These are phyloP conservation scores for Hypomesus transpacificus DNA, from an alignment of 2,113 vertebrate genomes.

Conservation along the genomic window DNA sequence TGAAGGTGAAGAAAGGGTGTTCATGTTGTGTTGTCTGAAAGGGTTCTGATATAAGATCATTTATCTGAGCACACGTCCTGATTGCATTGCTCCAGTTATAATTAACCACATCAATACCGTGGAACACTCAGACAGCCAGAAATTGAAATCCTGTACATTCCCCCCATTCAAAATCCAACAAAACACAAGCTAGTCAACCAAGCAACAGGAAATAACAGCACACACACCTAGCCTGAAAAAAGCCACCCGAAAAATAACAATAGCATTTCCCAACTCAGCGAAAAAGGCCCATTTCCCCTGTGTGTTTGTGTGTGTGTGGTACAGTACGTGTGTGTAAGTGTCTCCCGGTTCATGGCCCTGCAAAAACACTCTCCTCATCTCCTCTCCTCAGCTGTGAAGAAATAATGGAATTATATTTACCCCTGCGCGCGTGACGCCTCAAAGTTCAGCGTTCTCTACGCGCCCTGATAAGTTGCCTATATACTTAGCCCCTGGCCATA, in stretches of 20 bases:
- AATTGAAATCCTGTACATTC: background rate
- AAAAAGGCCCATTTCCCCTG: slow-evolving; percentile 35
- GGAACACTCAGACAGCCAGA: no score
- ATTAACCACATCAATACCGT: no score
- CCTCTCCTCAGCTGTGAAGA: slow-evolving; percentile 80
- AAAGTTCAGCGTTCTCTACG: slow-evolving; percentile 67
- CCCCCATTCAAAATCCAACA: background rate
- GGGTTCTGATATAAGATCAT: no score
- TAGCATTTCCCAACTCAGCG: slow-evolving; percentile 35
- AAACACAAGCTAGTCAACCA: no score
- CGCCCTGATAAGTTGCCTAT: slow-evolving; percentile 72
- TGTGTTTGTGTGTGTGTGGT: no score
- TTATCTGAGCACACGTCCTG: no score
- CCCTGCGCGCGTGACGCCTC: slow-evolving; percentile 63
- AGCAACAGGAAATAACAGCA: no score
- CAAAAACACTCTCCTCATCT: slow-evolving; percentile 35
- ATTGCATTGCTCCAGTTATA: no score
- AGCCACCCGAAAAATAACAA: slow-evolving; percentile 23
- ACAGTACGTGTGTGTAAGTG: slow-evolving; percentile 2
- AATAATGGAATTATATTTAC: slow-evolving; percentile 86
- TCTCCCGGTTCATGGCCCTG: slow-evolving; percentile 42
- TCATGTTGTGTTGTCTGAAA: no score
- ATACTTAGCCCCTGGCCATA: slow-evolving; percentile 75
- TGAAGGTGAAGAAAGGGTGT: no score
- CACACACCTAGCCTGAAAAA: no score